Conservation (phyloP, 2,113 vertebrate genomes). For the Forbesichthys agassizii region DNA sequence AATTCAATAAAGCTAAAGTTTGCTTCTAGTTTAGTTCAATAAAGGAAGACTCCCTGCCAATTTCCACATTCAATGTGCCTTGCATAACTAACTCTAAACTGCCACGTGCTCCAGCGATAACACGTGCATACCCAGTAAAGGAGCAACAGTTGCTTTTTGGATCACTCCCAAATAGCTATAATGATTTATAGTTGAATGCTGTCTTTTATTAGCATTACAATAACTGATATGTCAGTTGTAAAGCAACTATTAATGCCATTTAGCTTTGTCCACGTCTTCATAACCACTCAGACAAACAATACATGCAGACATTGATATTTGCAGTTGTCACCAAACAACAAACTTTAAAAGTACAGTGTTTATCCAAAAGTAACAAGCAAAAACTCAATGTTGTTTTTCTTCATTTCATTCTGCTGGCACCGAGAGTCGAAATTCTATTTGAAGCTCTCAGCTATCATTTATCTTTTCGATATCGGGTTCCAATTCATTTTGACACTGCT, state of each 20-base stretch:
- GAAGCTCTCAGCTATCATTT: conserved; percentile 50
- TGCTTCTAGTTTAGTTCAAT: conserved; percentile 63
- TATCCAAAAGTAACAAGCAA: conserved; percentile 8
- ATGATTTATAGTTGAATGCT: neutral
- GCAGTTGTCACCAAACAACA: neutral
- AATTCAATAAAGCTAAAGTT: conserved; percentile 71
- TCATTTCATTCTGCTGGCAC: conserved; percentile 29
- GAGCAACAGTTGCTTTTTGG: neutral
- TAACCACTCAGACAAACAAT: neutral
- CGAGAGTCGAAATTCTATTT: conserved; percentile 24
- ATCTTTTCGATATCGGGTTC: conserved; percentile 45
- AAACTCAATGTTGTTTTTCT: conserved; percentile 29
- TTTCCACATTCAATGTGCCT: conserved; percentile 52
- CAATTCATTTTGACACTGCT: conserved; percentile 51
- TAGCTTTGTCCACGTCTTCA: neutral
- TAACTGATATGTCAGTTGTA: neutral
- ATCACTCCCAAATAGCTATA: neutral
- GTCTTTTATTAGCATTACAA: neutral
- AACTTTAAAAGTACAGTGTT: conserved; percentile 16
- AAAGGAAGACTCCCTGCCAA: conserved; percentile 59
- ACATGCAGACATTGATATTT: neutral
- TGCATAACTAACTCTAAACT: conserved; percentile 41
- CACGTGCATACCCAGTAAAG: neutral
- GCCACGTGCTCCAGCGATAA: conserved; percentile 39
- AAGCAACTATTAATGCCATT: neutral